Percentiles rank a stretch among this genome's conserved stretches.
phyloP scores from a whole-genome alignment of 2,888 invertebrate species.

The Mythimna albipuncta region DNA sequence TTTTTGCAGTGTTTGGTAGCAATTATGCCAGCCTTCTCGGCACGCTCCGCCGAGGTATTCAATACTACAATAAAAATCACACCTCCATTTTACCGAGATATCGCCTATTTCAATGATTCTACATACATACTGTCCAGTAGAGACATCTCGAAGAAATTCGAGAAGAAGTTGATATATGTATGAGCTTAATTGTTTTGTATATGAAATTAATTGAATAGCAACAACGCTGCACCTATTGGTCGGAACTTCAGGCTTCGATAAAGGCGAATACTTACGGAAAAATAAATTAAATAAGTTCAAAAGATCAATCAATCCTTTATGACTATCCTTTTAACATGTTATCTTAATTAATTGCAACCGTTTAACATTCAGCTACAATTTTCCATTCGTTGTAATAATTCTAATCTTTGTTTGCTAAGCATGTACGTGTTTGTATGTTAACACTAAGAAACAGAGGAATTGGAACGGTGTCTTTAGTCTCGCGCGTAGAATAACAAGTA shows the following conservation, averaged over 20 bases:
- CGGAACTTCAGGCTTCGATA: conserved; percentile 65
- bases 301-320: conserved; percentile 41
- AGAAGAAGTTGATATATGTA: too few relatives aligned
- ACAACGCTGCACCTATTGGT: conserved; percentile 70
- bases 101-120: too few relatives aligned
- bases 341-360: conserved; percentile 42
- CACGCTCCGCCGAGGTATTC: too few relatives aligned
- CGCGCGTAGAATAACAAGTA: conserved; percentile 64
- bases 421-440: conserved; percentile 31
- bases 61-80: too few relatives aligned
- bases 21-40: too few relatives aligned
- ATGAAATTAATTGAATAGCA: conserved; percentile 71
- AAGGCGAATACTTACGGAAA: conserved; percentile 47
- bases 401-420: conserved; percentile 46
- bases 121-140: too few relatives aligned
- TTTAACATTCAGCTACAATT: conserved; percentile 34
- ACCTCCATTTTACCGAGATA: too few relatives aligned
- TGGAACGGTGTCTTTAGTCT: conserved; percentile 56
- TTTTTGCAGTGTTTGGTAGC: too few relatives aligned
- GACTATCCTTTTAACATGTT: conserved; percentile 17
- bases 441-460: conserved; percentile 49
- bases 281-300: conserved; percentile 43
- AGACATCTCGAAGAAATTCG: too few relatives aligned
- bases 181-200: too few relatives aligned
- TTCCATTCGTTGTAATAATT: conserved; percentile 51